Percentiles rank a stretch among this genome's conserved stretches.
These are phyloP conservation scores for Macrophya alboannulata DNA, from an alignment of 2,888 invertebrate genomes.

Conservation along the genomic window DNA sequence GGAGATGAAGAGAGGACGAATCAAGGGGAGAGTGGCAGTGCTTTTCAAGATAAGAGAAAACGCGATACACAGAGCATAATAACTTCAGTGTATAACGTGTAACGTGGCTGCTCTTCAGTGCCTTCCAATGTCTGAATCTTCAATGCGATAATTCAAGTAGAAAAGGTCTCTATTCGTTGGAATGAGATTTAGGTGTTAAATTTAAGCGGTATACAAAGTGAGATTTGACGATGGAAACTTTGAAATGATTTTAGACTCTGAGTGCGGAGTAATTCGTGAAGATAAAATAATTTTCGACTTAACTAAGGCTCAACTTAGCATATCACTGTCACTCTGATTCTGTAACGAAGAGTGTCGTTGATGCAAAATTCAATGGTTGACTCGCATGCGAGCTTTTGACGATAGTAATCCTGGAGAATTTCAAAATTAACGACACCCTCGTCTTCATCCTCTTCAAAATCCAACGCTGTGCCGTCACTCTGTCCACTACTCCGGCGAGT, in stretches of 20 bases:
- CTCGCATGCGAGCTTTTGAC: neutral
- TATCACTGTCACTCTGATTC: neutral
- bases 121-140: constrained; percentile 1
- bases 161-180: constrained; percentile 15
- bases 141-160: constrained; percentile 37
- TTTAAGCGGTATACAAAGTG: neutral
- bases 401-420: constrained; percentile 10
- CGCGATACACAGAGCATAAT: constrained; percentile 38
- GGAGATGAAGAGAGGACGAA: constrained; percentile 55
- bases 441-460: constrained; percentile 43
- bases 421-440: constrained; percentile 40
- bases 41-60: constrained; percentile 39
- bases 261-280: neutral
- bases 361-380: constrained; percentile 23
- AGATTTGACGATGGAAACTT: constrained; percentile 11
- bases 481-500: constrained; percentile 18
- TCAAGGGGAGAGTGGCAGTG: constrained; percentile 51
- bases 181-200: constrained; percentile 7
- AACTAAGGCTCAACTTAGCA: neutral
- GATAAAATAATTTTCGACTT: neutral
- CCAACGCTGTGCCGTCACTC: constrained; percentile 23
- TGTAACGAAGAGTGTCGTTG: neutral
- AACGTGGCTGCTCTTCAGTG: constrained; percentile 18
- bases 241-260: neutral
- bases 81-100: constrained; percentile 27